phyloP scores from a whole-genome alignment of 2,797 vertebrate species.

The Dryobates pubescens region DNA sequence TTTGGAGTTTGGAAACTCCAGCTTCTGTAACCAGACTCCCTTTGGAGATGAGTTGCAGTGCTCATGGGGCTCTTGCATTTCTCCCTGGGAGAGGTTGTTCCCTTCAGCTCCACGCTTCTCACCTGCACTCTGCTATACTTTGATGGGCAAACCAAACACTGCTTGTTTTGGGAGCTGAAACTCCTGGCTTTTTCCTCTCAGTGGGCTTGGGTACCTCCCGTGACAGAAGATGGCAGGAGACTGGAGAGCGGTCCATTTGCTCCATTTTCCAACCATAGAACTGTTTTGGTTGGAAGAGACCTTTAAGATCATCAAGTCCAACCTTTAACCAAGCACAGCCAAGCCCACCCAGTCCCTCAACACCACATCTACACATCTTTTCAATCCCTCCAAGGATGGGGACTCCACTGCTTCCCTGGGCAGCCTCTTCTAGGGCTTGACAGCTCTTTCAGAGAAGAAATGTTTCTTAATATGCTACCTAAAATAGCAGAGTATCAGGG shows the following conservation, averaged over 20 bases:
- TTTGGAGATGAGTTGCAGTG: fast-evolving
- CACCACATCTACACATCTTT: too few relatives aligned
- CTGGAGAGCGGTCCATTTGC: neutral
- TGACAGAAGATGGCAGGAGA: neutral
- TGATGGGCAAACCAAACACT: neutral
- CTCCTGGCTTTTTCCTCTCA: neutral
- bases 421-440: too few relatives aligned
- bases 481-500: fast-evolving
- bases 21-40: neutral
- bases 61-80: neutral
- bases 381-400: too few relatives aligned
- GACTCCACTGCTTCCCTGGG: too few relatives aligned
- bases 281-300: too few relatives aligned
- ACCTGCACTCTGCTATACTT: neutral
- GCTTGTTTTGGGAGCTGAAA: neutral
- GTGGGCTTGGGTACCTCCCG: neutral
- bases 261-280: neutral
- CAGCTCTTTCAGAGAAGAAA: too few relatives aligned
- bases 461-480: too few relatives aligned
- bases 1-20: neutral
- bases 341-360: too few relatives aligned
- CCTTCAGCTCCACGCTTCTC: neutral
- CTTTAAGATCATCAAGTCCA: too few relatives aligned
- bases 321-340: too few relatives aligned
- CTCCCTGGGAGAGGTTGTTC: neutral